Percentiles rank a stretch among this genome's conserved stretches.
Conservation (phyloP, 2,797 vertebrate genomes). For the Gymnoscopelus braueri region DNA sequence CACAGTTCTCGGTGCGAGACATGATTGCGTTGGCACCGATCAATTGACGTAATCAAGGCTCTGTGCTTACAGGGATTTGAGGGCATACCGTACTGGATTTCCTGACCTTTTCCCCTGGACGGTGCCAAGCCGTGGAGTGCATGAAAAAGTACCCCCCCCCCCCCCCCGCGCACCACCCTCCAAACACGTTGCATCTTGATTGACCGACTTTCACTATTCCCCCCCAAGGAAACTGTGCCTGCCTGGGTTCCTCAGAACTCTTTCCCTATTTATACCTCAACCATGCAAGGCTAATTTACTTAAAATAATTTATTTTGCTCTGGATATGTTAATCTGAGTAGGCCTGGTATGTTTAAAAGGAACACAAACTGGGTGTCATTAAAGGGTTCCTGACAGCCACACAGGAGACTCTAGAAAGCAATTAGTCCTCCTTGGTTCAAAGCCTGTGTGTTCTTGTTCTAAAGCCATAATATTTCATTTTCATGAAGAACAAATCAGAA, state of each 20-base stretch:
- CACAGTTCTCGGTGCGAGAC: neutral
- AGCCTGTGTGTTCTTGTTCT: conserved; percentile 22
- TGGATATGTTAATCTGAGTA: conserved; percentile 34
- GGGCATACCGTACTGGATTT: neutral
- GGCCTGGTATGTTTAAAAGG: conserved; percentile 24
- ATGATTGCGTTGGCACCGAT: neutral
- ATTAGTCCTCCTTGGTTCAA: conserved; percentile 40
- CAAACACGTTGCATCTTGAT: neutral
- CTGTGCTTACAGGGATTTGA: conserved; percentile 6
- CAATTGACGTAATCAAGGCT: conserved; percentile 6
- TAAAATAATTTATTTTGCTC: neutral
- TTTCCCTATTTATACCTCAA: conserved; percentile 23
- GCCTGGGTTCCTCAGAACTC: conserved; percentile 16
- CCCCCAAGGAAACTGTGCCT: conserved; percentile 11
- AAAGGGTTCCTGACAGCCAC: conserved; percentile 28
- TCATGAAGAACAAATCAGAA: conserved; percentile 12
- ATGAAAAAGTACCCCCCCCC: neutral
- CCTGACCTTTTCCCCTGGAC: conserved; percentile 28
- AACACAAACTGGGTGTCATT: conserved; percentile 46
- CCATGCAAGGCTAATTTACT: conserved; percentile 24
- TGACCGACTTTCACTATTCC: conserved; percentile 21
- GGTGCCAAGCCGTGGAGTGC: neutral
- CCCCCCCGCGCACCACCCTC: neutral
- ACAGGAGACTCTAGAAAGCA: conserved; percentile 35
- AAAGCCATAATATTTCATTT: conserved; percentile 21